These are phyloP conservation scores for Xylophagus ater DNA, from an alignment of 2,888 invertebrate genomes.

Conservation along the genomic window DNA sequence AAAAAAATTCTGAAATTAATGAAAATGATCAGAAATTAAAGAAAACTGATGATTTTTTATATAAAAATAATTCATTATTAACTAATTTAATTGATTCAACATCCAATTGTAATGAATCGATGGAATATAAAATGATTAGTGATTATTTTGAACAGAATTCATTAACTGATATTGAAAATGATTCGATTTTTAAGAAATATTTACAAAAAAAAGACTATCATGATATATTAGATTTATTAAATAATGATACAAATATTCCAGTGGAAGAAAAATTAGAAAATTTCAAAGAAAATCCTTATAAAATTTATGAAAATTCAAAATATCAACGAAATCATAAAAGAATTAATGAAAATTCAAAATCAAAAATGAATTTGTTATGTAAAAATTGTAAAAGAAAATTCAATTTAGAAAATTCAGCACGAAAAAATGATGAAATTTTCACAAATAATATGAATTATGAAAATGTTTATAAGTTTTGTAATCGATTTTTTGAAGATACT, in stretches of 20 bases:
- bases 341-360: no score
- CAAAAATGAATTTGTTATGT: no score
- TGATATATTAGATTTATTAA: constrained; percentile 33
- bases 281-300: neutral
- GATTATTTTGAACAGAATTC: constrained; percentile 38
- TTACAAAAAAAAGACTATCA: constrained; percentile 35
- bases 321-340: neutral
- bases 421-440: no score
- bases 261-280: neutral
- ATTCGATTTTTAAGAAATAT: constrained; percentile 34
- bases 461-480: constrained; percentile 30
- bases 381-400: constrained; percentile 8
- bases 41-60: no score
- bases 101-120: constrained; percentile 33
- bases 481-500: constrained; percentile 26
- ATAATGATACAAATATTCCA: constrained; percentile 23
- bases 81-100: no score
- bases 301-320: neutral
- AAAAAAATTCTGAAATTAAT: no score
- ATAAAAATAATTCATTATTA: no score
- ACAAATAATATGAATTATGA: no score
- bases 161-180: constrained; percentile 37
- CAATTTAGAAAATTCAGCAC: constrained; percentile 5
- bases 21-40: no score
- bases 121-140: constrained; percentile 34